Evolutionary conservation across 1,140 invertebrate species (phyloP), one percentile per base, ranked within the genome.

Genomic region (Drosophila ogumai): DNA sequence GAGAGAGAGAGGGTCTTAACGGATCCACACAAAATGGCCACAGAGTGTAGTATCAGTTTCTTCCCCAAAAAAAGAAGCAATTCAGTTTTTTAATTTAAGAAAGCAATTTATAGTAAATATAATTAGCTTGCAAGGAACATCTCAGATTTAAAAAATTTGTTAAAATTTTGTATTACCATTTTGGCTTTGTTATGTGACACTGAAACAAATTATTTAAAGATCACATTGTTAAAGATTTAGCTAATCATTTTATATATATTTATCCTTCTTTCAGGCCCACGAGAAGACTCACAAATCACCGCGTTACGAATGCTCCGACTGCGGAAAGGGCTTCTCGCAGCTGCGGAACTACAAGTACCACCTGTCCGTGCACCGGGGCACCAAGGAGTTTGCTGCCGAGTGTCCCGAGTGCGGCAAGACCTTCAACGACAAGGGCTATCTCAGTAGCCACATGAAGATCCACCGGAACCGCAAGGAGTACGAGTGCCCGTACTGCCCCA

Each of bases 371-470:
- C 96, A 96, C 82, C 94, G 95, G 32, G 96, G 96, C 2, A 96
- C 96, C 9, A 94, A 94, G 65, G 96, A 96, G 91, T 96, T 96
- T 79, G 95, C 96, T 0, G 95, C 96, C 9, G 95, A 95, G 47
- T 96, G 96, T 87, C 95, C 95, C 9, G 95, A 96, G 68, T 96
- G 96, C 72, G 96, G 95, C 15, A 96, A 96, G 90, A 94, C 94
- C 50, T 96, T 96, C 91, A 96, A 96, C 85, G 96, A 96, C 75
- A 94, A 95, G 73, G 96, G 96, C 7, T 96, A 96, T 82, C 93
- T 96, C 2, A 96, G 95, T 82, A 96, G 95, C 68, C 96, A 96
- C 79, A 95, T 96, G 94, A 96, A 96, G 91, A 96, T 96, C 64
- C 96, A 96, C 85, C 94, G 95, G 50, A 96, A 96, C 87, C 94